A percentile compares a stretch with the other conserved stretches of the same genome.
These are phyloP conservation scores for Coboldia fuscipes DNA, from an alignment of 1,140 invertebrate species.

Conservation along the genomic window DNA sequence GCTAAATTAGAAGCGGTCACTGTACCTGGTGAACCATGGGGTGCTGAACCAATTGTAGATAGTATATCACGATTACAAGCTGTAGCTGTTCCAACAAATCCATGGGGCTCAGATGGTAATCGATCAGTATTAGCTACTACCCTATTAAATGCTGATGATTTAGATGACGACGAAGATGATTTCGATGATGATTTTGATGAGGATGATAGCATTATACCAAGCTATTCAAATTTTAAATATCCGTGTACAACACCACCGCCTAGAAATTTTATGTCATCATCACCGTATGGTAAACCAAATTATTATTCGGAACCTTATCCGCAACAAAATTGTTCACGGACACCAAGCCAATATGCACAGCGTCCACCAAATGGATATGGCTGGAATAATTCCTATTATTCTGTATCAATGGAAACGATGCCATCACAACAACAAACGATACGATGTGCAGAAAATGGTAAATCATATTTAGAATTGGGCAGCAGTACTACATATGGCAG, in stretches of 20 bases:
- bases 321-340: slow-evolving; percentile 20
- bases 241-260: slow-evolving; percentile 13
- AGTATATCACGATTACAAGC: slow-evolving; percentile 24
- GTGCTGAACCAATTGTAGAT: slow-evolving; percentile 11
- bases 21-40: slow-evolving; percentile 13
- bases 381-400: slow-evolving; percentile 8
- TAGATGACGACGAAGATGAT: slow-evolving; percentile 27
- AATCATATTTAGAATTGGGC: slow-evolving; percentile 71
- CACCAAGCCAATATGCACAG: slow-evolving; percentile 11
- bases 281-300: slow-evolving; percentile 16
- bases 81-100: slow-evolving; percentile 26
- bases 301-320: slow-evolving; percentile 21
- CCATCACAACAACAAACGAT: slow-evolving; percentile 50
- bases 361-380: slow-evolving; percentile 7
- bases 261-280: slow-evolving; percentile 5
- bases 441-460: slow-evolving; percentile 70
- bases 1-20: slow-evolving; percentile 21
- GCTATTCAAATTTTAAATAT: slow-evolving; percentile 17
- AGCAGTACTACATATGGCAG: slow-evolving; percentile 31
- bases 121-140: slow-evolving; percentile 25
- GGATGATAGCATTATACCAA: slow-evolving; percentile 21
- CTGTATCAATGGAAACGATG: slow-evolving; percentile 19
- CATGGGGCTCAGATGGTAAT: slow-evolving; percentile 22
- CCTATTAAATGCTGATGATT: slow-evolving; percentile 22
- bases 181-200: slow-evolving; percentile 29